Conservation (phyloP, 2,113 vertebrate genomes). For the Colaptes auratus region DNA sequence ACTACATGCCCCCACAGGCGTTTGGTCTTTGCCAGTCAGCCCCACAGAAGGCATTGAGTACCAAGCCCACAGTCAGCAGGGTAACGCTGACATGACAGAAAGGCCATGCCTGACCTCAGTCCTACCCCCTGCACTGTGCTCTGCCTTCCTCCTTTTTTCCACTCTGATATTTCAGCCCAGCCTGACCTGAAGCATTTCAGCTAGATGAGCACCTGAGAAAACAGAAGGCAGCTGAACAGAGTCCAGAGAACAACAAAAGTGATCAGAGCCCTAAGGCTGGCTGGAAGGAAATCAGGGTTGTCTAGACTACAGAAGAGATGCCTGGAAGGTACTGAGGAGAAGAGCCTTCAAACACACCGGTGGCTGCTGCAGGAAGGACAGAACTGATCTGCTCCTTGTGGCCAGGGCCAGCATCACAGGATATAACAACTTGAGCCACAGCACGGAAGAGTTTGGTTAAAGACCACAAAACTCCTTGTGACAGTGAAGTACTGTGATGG, state of each 20-base stretch:
- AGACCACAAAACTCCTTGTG: neutral
- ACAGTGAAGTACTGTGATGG: neutral
- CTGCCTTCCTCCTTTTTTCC: neutral
- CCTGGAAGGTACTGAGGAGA: neutral
- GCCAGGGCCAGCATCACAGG: neutral
- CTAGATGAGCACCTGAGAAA: neutral
- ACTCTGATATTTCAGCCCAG: neutral
- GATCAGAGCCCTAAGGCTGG: neutral
- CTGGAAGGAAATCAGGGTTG: neutral
- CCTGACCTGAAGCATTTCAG: neutral
- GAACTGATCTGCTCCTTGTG: neutral
- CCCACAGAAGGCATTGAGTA: no score
- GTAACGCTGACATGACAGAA: neutral
- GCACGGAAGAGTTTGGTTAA: neutral
- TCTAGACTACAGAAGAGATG: neutral
- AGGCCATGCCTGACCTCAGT: neutral
- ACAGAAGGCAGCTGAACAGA: neutral
- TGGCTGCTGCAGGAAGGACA: neutral
- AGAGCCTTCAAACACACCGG: neutral
- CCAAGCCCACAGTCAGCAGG: neutral
- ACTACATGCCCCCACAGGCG: neutral
- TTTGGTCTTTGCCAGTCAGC: neutral
- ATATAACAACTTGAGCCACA: neutral
- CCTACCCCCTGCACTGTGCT: neutral
- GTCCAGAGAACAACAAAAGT: neutral